Evolutionary conservation across 2,888 invertebrate genomes (phyloP).

Genomic region (Operophtera brumata): DNA sequence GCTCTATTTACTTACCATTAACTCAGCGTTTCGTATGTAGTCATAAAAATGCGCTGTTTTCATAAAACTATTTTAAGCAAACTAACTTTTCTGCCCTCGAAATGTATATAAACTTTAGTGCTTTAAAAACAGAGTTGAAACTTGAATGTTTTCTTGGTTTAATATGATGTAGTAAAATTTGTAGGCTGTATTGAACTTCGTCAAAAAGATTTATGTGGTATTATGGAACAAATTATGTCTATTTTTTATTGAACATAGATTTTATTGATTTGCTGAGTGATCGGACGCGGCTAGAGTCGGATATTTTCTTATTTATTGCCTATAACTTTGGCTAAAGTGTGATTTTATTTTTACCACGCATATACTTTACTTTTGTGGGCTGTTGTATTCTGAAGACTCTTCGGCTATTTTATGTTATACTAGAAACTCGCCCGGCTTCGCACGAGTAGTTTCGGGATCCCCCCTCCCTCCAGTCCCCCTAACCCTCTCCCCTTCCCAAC

Average conservation of each 20-base stretch:
- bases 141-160: slow-evolving; percentile 1
- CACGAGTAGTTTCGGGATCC: too few species aligned
- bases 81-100: slow-evolving; percentile 1
- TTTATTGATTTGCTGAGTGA: slow-evolving; percentile 38
- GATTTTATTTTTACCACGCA: slow-evolving; percentile 31
- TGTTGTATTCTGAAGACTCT: slow-evolving; percentile 7
- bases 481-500: too few species aligned
- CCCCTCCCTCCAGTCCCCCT: too few species aligned
- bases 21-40: slow-evolving; percentile 49
- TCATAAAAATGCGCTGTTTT: slow-evolving; percentile 58
- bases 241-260: slow-evolving; percentile 39
- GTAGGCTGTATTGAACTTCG: slow-evolving; percentile 37
- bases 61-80: slow-evolving; percentile 54
- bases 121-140: slow-evolving; percentile 16
- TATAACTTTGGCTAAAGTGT: slow-evolving; percentile 32
- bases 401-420: too few species aligned
- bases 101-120: background rate
- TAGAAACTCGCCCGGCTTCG: too few species aligned
- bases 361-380: slow-evolving; percentile 21
- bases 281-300: slow-evolving; percentile 22
- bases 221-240: slow-evolving; percentile 50
- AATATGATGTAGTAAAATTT: slow-evolving; percentile 2
- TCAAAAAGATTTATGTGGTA: slow-evolving; percentile 56
- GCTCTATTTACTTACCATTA: slow-evolving; percentile 41
- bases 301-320: slow-evolving; percentile 32